Base-by-base conservation (phyloP, 2,888 invertebrate species). In the Brachyptera putata region DNA sequence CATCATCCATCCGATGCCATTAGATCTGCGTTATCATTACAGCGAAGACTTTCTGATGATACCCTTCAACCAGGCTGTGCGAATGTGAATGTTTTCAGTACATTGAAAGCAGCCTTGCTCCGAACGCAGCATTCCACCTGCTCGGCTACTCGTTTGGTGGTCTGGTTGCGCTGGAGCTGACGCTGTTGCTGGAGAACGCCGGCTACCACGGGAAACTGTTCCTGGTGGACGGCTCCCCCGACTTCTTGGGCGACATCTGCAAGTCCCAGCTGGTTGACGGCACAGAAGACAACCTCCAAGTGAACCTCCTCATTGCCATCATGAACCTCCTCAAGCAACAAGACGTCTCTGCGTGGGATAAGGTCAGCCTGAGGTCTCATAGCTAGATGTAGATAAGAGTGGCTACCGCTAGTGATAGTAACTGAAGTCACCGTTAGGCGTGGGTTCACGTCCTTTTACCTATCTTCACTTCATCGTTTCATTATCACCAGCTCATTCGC, bases 61-160 rank as follows among this genome's bases (percentile, higher is more conserved):
- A n/a, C n/a, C n/a, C n/a, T n/a, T n/a, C n/a, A n/a, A n/a, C n/a
- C n/a, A n/a, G n/a, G n/a, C 21, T 4, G 5, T 16, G n/a, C n/a
- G n/a, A n/a, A n/a, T n/a, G 2, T 4, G 14, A 3, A 9, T 11
- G 7, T 18, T 60, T 62, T 7, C 60, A 63, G 63, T 39, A 36
- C 14, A 34, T 62, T 16, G 43, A n/a, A 0, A 34, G 25, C 9
- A 16, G 18, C 7, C 57, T 63, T 9, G 9, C 30, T 14, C 36
- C 59, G 75, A 11, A 67, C 1, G 76, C 76, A 5, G 76, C 79
- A n/a, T 95, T 89, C 76, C 82, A 83, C 61, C 71, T 97, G 1
- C 82, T 89, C 13, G 96, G 90, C 1, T 95, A 97, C 77, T 97
- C 96, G 13, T 95, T 85, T 70, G 97, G 97, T 46, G 79, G 86